A percentile compares a stretch with the other conserved stretches of the same genome.
Conservation (phyloP, 2,888 invertebrate genomes). For the Pseudococcus viburni region DNA sequence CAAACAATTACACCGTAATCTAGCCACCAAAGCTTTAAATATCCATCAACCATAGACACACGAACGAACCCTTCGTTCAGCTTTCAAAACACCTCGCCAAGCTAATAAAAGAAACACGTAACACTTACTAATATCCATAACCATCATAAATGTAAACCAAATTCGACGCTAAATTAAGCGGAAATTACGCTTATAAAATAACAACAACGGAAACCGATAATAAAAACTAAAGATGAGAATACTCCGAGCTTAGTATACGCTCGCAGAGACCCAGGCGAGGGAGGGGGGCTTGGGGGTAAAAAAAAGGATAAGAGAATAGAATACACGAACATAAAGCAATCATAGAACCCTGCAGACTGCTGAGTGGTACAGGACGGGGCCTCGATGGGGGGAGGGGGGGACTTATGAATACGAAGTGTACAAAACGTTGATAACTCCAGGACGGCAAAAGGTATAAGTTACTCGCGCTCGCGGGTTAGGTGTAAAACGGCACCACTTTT, state of each 20-base stretch:
- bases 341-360: slow-evolving; percentile 4
- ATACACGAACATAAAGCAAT: slow-evolving; percentile 16
- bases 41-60: background rate
- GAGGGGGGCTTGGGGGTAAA: background rate
- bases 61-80: background rate
- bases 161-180: slow-evolving; percentile 56
- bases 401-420: slow-evolving; percentile 41
- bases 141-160: slow-evolving; percentile 40
- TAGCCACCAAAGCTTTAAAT: background rate
- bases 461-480: slow-evolving; percentile 1
- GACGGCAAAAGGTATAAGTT: slow-evolving; percentile 3
- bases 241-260: background rate
- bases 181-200: slow-evolving; percentile 44
- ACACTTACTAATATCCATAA: slow-evolving; percentile 35
- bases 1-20: background rate
- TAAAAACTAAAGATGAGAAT: slow-evolving; percentile 31
- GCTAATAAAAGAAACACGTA: slow-evolving; percentile 20
- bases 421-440: background rate
- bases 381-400: background rate
- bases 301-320: background rate
- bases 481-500: slow-evolving; percentile 58
- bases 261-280: background rate
- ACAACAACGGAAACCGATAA: slow-evolving; percentile 48
- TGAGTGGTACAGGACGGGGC: background rate
- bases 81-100: background rate